These are phyloP conservation scores for Circaetus cinerascens DNA, from an alignment of 2,113 vertebrate genomes.

Conservation along the genomic window DNA sequence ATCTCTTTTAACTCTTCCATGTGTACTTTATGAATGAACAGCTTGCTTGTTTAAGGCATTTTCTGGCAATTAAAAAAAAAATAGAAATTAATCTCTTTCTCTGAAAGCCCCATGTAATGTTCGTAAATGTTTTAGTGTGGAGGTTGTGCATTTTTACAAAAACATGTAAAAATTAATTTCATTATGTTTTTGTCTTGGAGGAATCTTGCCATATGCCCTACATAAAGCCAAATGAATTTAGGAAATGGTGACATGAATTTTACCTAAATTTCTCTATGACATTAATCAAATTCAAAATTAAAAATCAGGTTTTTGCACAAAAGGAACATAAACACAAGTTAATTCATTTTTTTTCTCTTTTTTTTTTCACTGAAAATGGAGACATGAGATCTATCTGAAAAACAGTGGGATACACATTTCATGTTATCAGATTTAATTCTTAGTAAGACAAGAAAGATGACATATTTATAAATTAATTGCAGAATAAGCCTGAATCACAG, in stretches of 20 bases:
- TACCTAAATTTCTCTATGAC: neutral
- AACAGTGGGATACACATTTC: neutral
- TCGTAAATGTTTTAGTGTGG: neutral
- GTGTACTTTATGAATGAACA: neutral
- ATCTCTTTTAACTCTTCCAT: neutral
- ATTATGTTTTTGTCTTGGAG: neutral
- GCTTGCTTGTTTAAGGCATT: neutral
- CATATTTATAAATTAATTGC: neutral
- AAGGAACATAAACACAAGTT: neutral
- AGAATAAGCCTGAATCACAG: neutral
- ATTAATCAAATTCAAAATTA: neutral
- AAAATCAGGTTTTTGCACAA: neutral
- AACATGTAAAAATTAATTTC: neutral
- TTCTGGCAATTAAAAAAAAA: neutral
- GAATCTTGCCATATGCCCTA: neutral
- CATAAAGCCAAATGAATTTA: neutral
- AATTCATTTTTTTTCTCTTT: neutral
- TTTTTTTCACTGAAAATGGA: neutral
- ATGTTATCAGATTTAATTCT: neutral
- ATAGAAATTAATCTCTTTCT: neutral
- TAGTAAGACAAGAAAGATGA: neutral
- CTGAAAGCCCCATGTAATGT: neutral
- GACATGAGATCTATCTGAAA: neutral
- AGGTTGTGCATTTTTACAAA: neutral
- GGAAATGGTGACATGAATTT: neutral